Conservation (phyloP, 2,888 invertebrate species). For the Eulithis testata region DNA sequence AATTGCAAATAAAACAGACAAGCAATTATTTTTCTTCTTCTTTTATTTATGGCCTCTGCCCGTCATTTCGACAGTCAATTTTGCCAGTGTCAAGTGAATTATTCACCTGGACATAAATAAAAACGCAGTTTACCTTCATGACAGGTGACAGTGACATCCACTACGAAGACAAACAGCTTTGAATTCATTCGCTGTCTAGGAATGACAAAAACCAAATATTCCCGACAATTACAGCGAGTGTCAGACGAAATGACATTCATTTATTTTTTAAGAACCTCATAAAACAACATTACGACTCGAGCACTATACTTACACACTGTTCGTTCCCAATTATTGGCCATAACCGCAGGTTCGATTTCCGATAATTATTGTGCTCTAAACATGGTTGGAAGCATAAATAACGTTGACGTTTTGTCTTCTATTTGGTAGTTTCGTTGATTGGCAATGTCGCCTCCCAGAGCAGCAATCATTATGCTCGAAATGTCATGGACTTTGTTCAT, state of each 20-base stretch:
- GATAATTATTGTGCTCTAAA: slow-evolving; percentile 71
- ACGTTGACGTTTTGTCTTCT: slow-evolving; percentile 49
- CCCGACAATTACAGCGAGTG: slow-evolving; percentile 45
- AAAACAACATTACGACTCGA: slow-evolving; percentile 70
- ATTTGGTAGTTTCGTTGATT: slow-evolving; percentile 44
- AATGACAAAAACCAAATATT: slow-evolving; percentile 36
- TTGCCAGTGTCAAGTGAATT: too few relatives aligned
- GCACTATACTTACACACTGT: slow-evolving; percentile 74
- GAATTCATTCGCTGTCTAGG: slow-evolving; percentile 1
- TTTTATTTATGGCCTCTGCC: too few relatives aligned
- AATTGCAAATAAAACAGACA: neutral
- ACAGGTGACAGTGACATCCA: slow-evolving; percentile 3
- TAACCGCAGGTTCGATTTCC: slow-evolving; percentile 75
- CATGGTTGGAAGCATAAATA: slow-evolving; percentile 50
- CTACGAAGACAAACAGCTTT: neutral
- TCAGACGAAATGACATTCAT: slow-evolving; percentile 72
- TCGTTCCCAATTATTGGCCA: slow-evolving; percentile 77
- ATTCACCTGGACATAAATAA: neutral
- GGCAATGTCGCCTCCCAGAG: slow-evolving; percentile 34
- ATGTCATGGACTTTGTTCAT: slow-evolving; percentile 7
- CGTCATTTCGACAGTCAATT: too few relatives aligned
- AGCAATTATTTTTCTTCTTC: too few relatives aligned
- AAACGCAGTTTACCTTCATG: neutral
- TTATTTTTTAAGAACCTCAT: slow-evolving; percentile 73
- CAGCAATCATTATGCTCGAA: neutral